phyloP scores from a whole-genome alignment of 2,113 vertebrate species.

The Alligator sinensis region DNA sequence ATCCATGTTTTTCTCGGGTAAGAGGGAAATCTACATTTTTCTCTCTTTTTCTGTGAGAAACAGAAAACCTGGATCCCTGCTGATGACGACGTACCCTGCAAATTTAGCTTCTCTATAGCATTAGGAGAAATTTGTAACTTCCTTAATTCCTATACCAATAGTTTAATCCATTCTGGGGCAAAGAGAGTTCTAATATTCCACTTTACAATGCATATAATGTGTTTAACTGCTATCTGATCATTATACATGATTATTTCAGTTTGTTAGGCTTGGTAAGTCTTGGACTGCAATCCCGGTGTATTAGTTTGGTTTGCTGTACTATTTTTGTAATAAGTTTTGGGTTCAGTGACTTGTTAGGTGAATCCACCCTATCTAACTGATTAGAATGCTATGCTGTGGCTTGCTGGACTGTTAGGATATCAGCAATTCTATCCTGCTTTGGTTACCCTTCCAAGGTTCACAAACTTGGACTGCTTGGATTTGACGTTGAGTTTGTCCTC shows the following conservation, averaged over 20 bases:
- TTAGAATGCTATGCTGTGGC: background rate
- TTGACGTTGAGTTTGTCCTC: background rate
- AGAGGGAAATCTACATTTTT: too few relatives aligned
- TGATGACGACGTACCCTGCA: too few relatives aligned
- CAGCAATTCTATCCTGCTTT: fast-evolving
- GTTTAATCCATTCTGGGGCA: background rate
- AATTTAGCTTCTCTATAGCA: background rate
- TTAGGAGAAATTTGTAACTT: conserved; percentile 29
- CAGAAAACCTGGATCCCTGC: too few relatives aligned
- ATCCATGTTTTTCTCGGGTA: too few relatives aligned
- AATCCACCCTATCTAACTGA: fast-evolving
- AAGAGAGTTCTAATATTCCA: background rate
- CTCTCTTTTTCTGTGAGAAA: too few relatives aligned
- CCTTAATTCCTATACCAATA: background rate
- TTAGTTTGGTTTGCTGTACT: fast-evolving
- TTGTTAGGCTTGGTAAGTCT: background rate
- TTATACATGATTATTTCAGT: background rate
- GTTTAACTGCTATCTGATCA: background rate
- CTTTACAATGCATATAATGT: background rate
- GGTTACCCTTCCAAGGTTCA: background rate
- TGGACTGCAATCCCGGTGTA: fast-evolving
- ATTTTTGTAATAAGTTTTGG: background rate
- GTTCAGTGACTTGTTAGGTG: background rate
- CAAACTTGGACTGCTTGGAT: background rate
- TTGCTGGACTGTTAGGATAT: background rate